A percentile compares a stretch with the other conserved stretches of the same genome.
Conservation (phyloP, 1,140 invertebrate genomes). For the Ruditapes philippinarum region DNA sequence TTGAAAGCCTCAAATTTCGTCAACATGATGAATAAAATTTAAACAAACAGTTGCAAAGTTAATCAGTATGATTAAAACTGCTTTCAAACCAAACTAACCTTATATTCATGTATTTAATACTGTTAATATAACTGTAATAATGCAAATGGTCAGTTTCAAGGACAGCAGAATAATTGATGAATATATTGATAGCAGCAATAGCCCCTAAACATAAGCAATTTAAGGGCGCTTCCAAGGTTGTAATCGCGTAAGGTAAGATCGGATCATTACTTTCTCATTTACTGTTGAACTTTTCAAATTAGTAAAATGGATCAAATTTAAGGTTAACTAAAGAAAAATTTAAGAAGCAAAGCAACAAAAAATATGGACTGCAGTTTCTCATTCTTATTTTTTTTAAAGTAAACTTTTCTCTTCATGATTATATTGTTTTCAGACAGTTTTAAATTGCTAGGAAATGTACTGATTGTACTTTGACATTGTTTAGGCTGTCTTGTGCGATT, state of each 20-base stretch:
- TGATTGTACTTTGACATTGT: not conserved
- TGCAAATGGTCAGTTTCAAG: constrained; percentile 1
- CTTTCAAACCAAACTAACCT: constrained; percentile 31
- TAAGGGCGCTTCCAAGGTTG: constrained; percentile 24
- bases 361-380: not conserved
- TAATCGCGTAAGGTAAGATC: constrained; percentile 8
- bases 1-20: constrained; percentile 43
- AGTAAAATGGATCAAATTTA: not conserved
- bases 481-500: not conserved
- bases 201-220: not conserved
- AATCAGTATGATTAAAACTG: too few relatives aligned
- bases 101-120: not conserved
- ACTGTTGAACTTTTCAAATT: not conserved
- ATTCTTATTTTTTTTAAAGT: not conserved
- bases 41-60: too few relatives aligned
- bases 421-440: not conserved
- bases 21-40: too few relatives aligned
- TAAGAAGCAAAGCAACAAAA: not conserved
- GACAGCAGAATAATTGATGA: constrained; percentile 30
- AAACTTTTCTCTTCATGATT: not conserved
- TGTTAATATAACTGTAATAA: not conserved
- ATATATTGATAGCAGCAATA: constrained; percentile 17
- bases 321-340: not conserved
- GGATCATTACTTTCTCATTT: not conserved
- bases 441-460: not conserved